Base-by-base conservation (phyloP, 2,888 invertebrate genomes). In the Hedya salicella region DNA sequence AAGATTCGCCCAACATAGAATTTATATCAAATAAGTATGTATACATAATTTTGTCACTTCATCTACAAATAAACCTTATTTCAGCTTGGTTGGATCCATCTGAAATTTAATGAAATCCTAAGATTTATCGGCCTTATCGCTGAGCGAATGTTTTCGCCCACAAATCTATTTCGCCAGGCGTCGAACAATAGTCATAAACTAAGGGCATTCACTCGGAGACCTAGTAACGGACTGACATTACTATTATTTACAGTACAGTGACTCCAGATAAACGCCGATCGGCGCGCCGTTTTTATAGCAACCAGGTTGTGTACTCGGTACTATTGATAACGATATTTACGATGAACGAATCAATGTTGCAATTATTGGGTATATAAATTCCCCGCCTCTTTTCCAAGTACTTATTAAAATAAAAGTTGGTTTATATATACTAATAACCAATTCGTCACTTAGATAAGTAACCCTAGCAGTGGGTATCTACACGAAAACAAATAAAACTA, bases 141-240 rank as follows among this genome's bases (percentile, higher is more conserved):
- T n/a, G 32, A 8, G 44, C 46, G n/a, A 46, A 50, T 13, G 39
- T 53, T 19, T 40, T 44, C 57, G 32, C 64, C 57, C 57, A 57
- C 64, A 11, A 42, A 49, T 42, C 9, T 57, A 49, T 50, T 50
- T 59, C 19, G 44, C 42, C 44, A 30, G 53, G 53, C 32, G 36
- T 44, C 44, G 62, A 44, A 36, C 44, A 62, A 53, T 53, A 53
- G 44, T 44, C 48, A 48, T 59, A 52, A 53, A 46, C 52, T 60
- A 46, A 65, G 65, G 65, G 59, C 65, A 40, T 59, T 65, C 59
- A 65, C 63, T 60, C 46, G n/a, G 36, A 52, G 59, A 60, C 59
- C 59, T 53, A 65, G 59, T 60, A 53, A 65, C 59, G n/a, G 2
- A 0, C 8, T n/a, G 3, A 39, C 54, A 25, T 16, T 13, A 30